Base-by-base conservation (phyloP, 2,888 invertebrate species). In the Rhopalosiphum nymphaeae region DNA sequence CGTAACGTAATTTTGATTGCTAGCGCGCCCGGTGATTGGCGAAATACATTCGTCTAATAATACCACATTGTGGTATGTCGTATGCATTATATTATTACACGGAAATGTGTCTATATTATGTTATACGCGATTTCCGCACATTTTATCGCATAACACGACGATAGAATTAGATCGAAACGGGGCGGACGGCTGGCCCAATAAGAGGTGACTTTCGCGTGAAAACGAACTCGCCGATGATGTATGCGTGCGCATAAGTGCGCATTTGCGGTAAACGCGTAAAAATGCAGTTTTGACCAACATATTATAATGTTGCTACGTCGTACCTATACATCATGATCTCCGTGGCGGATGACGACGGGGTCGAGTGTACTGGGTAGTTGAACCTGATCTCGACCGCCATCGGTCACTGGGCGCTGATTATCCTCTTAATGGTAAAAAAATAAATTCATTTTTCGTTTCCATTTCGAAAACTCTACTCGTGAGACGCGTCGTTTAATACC, bases 241-340 rank as follows among this genome's bases (percentile, higher is more conserved):
- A 46, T 36, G 56, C 36, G 49, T 49, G n/a, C 57, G 57, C 10
- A 26, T 56, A 78, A 78, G 87, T 36, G 56, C 61, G 49, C 46
- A 49, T 26, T 36, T n/a, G 36, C 16, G 56, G 29, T 85, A 89
- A 93, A 89, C 89, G 89, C 57, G 93, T 46, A 93, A 93, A 90
- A 89, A 90, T 93, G 90, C 85, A 85, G 89, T 85, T 49, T 93
- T 90, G 89, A 93, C 93, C 89, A 90, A 93, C 57, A 85, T n/a
- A n/a, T n/a, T 93, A 78, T 36, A 36, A 9, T 53, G 53, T 21
- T 21, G 36, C 36, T 9, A 21, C 36, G 36, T 78, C 36, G 36
- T 78, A 78, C 36, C 36, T 36, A 36, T 78, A 53, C 53, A 10
- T 13, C 13, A 78, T 36, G n/a, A n/a, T 67, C 13, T 11, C n/a